These are phyloP conservation scores for Percina caprodes DNA, from an alignment of 2,113 vertebrate genomes.

Conservation along the genomic window DNA sequence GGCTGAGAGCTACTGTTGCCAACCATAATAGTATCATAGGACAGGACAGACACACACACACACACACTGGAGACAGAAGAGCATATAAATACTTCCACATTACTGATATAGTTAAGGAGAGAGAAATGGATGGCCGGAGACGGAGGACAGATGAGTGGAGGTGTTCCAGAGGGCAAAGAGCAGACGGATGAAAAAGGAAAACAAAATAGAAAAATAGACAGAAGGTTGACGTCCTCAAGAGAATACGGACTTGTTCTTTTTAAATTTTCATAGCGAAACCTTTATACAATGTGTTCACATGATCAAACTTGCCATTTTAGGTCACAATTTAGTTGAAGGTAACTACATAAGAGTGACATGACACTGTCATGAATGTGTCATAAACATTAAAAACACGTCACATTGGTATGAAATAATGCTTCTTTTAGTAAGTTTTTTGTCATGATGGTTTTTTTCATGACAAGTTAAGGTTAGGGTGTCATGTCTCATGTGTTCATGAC, in stretches of 20 bases:
- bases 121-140: slow-evolving; percentile 60
- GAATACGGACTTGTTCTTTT: slow-evolving; percentile 1
- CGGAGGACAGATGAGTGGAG: slow-evolving; percentile 65
- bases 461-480: too few relatives aligned
- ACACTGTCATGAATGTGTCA: too few relatives aligned
- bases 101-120: slow-evolving; percentile 71
- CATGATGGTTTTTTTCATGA: too few relatives aligned
- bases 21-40: slow-evolving; percentile 78
- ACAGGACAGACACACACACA: slow-evolving; percentile 37
- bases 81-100: slow-evolving; percentile 77
- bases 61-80: slow-evolving; percentile 49
- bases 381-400: too few relatives aligned
- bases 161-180: slow-evolving; percentile 69
- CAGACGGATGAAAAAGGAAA: slow-evolving; percentile 57
- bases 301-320: neutral
- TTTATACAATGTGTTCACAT: neutral
- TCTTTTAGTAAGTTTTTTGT: too few relatives aligned
- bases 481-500: too few relatives aligned
- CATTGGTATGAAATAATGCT: too few relatives aligned
- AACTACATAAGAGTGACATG: too few relatives aligned
- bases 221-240: neutral
- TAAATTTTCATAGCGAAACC: slow-evolving; percentile 7
- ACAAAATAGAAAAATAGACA: slow-evolving; percentile 42
- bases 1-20: slow-evolving; percentile 64
- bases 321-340: too few relatives aligned